These are phyloP conservation scores for Mechanitis messenoides DNA, from an alignment of 2,888 invertebrate genomes.

Conservation along the genomic window DNA sequence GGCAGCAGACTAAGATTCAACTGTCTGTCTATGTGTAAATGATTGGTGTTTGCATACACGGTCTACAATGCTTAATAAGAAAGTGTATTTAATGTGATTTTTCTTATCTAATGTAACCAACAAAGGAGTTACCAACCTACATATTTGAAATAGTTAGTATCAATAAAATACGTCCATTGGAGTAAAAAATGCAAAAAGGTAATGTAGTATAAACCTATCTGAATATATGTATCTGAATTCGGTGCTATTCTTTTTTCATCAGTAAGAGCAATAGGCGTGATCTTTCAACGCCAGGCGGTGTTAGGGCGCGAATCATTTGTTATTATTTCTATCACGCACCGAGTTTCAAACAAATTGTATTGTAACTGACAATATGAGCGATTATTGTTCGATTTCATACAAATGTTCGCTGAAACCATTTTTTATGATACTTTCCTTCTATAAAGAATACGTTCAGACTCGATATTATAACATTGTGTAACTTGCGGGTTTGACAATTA, in stretches of 20 bases:
- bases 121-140: too few relatives aligned
- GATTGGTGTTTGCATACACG: too few relatives aligned
- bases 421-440: neutral
- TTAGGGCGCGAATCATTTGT: conserved; percentile 76
- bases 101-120: too few relatives aligned
- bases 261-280: conserved; percentile 73
- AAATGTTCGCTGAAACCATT: conserved; percentile 44
- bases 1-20: too few relatives aligned
- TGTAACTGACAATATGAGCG: conserved; percentile 76
- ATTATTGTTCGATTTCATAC: conserved; percentile 72
- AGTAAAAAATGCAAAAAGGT: neutral
- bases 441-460: neutral
- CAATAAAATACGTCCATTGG: too few relatives aligned
- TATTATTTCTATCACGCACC: conserved; percentile 75
- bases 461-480: too few relatives aligned
- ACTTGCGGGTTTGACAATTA: too few relatives aligned
- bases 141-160: too few relatives aligned
- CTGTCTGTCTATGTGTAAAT: too few relatives aligned
- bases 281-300: conserved; percentile 76
- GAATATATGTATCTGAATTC: conserved; percentile 8
- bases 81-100: too few relatives aligned
- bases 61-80: too few relatives aligned
- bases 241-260: conserved; percentile 63
- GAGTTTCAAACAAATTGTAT: conserved; percentile 74
- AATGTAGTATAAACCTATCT: neutral